Base-by-base conservation (phyloP, 2,113 vertebrate genomes). In the Calidris pugnax region DNA sequence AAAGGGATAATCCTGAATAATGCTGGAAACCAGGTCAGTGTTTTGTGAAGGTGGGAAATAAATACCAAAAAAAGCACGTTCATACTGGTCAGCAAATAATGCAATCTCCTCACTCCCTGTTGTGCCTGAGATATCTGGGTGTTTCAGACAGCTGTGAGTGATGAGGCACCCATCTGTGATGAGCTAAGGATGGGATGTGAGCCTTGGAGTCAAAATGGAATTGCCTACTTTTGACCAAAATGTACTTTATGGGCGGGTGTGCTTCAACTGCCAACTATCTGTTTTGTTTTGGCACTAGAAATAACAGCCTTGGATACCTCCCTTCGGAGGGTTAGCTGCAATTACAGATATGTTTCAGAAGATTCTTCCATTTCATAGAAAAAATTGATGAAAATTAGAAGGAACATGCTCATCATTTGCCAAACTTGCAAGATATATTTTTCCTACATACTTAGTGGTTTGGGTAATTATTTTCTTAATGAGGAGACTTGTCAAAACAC, bases 401-500 rank as follows among this genome's bases (percentile, higher is more conserved):
- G 81, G 83, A 98, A 87, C 72, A 64, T 10, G 73, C 64, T 96
- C 79, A 91, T 86, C 71, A 75, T 85, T 95, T 95, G 94, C 93
- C 95, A 97, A 75, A 66, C 15, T 96, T 87, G 68, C 62, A 84
- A 78, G 57, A 94, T 63, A 64, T 41, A 69, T 92, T 90, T 97
- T 89, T 16, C 64, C 59, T 94, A 79, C 92, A 94, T 97, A 93
- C 79, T 97, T 96, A 78, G 72, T 84, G 57, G 89, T 85, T 95
- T 95, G 78, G 66, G 89, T 96, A 96, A 97, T 95, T 96, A 95
- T 96, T 96, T 97, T 94, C 71, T 94, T 94, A 93, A 95, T 90
- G 87, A 93, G 74, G 14, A 88, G 51, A 77, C 89, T 86, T 97
- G 79, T 90, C 87, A 95, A 97, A 97, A 93, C 90, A 89, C 86